Percentiles rank a stretch among this genome's conserved stretches.
Conservation (phyloP, 1,140 invertebrate species). For the Drosophila saltans region DNA sequence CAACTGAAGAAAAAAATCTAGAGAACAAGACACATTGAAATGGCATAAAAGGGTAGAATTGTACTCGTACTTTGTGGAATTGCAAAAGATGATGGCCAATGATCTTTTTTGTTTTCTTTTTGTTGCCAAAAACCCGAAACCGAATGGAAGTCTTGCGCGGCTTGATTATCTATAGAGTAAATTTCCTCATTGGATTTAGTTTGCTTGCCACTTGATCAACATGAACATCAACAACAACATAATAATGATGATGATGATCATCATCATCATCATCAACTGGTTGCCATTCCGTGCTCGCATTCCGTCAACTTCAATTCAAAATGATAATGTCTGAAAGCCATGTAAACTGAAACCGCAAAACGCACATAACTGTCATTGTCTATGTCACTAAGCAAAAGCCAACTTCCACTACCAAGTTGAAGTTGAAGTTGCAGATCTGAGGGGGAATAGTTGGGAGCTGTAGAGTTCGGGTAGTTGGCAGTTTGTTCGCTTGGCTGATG, state of each 20-base stretch:
- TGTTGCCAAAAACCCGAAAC: not conserved
- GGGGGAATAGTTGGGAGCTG: not conserved
- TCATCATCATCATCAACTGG: not conserved
- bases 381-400: constrained; percentile 48
- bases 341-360: constrained; percentile 60
- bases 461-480: constrained; percentile 4
- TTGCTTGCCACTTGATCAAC: not conserved
- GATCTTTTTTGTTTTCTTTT: constrained; percentile 4
- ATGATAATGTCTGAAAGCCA: constrained; percentile 46
- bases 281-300: constrained; percentile 21
- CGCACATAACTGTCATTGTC: constrained; percentile 73
- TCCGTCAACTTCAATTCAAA: constrained; percentile 22
- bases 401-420: constrained; percentile 16
- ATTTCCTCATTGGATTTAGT: constrained; percentile 3
- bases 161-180: constrained; percentile 5
- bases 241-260: too few species aligned
- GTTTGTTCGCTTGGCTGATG: constrained; percentile 40
- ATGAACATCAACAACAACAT: not conserved
- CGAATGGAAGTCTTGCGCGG: constrained; percentile 6
- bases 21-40: too few species aligned
- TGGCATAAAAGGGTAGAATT: too few species aligned
- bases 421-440: constrained; percentile 1
- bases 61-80: too few species aligned
- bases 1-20: not conserved
- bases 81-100: constrained; percentile 15